phyloP scores from a whole-genome alignment of 2,797 vertebrate species.

The Halcyon chelicuti region DNA sequence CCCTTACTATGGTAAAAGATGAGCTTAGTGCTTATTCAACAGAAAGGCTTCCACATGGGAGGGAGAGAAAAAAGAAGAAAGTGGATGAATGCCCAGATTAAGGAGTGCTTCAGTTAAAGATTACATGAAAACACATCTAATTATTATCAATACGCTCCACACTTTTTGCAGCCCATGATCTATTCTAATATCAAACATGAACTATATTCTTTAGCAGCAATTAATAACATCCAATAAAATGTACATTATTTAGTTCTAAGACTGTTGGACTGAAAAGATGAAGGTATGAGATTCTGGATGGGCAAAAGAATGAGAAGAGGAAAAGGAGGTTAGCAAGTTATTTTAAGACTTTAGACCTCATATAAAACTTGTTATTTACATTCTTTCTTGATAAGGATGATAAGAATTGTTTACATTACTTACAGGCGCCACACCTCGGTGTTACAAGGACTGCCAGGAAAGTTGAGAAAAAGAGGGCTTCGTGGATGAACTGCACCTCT shows the following conservation, averaged over 20 bases:
- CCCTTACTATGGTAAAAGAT: neutral
- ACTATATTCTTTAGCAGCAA: neutral
- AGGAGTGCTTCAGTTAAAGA: neutral
- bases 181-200: neutral
- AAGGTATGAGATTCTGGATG: neutral
- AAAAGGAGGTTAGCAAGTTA: neutral
- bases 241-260: neutral
- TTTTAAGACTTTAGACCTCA: neutral
- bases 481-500: neutral
- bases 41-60: neutral
- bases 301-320: neutral
- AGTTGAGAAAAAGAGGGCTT: neutral
- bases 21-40: neutral
- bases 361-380: neutral
- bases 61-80: neutral
- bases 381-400: constrained; percentile 17
- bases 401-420: neutral
- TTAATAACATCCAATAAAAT: neutral
- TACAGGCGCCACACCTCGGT: neutral
- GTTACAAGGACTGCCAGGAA: neutral
- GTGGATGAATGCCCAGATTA: neutral
- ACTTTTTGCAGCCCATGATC: neutral
- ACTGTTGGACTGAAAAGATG: neutral
- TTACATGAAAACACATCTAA: neutral
- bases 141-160: neutral